These are phyloP conservation scores for Delphinus delphis DNA, from an alignment of 2,113 vertebrate species.

Conservation along the genomic window DNA sequence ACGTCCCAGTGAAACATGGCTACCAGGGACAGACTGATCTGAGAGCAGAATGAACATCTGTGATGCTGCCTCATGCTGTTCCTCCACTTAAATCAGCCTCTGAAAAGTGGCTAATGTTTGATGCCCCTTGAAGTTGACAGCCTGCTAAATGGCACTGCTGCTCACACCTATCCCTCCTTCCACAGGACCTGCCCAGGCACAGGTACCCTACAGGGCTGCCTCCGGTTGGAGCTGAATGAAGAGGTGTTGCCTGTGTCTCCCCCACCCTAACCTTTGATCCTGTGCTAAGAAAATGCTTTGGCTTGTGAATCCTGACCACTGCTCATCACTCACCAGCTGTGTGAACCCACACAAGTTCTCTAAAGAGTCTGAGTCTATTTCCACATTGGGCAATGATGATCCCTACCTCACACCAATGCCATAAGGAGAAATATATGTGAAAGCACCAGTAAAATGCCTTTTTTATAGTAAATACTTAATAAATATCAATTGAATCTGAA, in stretches of 20 bases:
- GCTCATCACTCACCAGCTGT: background rate
- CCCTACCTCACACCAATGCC: background rate
- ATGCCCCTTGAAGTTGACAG: background rate
- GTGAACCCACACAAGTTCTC: background rate
- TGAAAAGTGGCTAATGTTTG: background rate
- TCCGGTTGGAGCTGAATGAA: background rate
- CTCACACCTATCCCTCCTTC: background rate
- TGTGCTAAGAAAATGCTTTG: slow-evolving; percentile 2
- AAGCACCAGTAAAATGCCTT: background rate
- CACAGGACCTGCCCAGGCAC: background rate
- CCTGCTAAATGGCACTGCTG: background rate
- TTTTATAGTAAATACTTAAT: background rate
- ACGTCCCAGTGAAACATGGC: background rate
- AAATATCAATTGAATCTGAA: background rate
- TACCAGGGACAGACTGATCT: background rate
- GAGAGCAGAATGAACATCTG: background rate
- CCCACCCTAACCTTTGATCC: background rate
- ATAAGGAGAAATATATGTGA: background rate
- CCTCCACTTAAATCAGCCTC: background rate
- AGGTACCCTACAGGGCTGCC: too few species aligned
- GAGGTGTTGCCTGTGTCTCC: background rate
- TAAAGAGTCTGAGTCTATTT: background rate
- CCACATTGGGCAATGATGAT: background rate
- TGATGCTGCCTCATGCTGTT: background rate
- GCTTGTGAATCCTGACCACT: background rate